Evolutionary conservation across 2,113 vertebrate species (phyloP).

Genomic region (Chrysochloris asiatica): DNA sequence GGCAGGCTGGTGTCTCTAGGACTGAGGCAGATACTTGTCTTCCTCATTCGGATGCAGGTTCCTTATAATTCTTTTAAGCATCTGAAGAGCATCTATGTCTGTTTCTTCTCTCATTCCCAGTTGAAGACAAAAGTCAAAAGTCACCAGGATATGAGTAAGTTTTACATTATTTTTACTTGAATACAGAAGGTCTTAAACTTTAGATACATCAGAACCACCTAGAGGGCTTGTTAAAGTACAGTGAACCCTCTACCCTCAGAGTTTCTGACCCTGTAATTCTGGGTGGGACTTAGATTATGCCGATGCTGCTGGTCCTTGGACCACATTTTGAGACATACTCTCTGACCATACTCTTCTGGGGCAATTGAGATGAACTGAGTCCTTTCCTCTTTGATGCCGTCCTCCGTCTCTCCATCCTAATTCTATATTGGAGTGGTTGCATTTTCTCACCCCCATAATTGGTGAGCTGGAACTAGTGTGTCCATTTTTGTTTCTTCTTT

Average conservation of each 20-base stretch:
- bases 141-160: background rate
- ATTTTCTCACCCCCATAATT: background rate
- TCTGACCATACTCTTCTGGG: background rate
- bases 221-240: too few relatives aligned
- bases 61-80: background rate
- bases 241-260: too few relatives aligned
- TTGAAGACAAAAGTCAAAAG: background rate
- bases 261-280: too few relatives aligned
- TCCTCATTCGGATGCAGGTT: background rate
- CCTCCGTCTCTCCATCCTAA: background rate
- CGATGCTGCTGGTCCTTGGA: background rate
- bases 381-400: background rate
- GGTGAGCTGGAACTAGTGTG: background rate
- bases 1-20: background rate
- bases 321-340: background rate
- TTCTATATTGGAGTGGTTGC: background rate
- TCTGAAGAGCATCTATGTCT: background rate
- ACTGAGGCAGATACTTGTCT: background rate
- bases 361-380: background rate
- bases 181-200: background rate
- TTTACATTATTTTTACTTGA: background rate
- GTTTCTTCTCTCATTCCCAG: background rate
- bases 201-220: too few relatives aligned
- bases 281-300: background rate
- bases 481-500: background rate